phyloP scores from a whole-genome alignment of 1,140 invertebrate genomes.

The Drosophila tristis region DNA sequence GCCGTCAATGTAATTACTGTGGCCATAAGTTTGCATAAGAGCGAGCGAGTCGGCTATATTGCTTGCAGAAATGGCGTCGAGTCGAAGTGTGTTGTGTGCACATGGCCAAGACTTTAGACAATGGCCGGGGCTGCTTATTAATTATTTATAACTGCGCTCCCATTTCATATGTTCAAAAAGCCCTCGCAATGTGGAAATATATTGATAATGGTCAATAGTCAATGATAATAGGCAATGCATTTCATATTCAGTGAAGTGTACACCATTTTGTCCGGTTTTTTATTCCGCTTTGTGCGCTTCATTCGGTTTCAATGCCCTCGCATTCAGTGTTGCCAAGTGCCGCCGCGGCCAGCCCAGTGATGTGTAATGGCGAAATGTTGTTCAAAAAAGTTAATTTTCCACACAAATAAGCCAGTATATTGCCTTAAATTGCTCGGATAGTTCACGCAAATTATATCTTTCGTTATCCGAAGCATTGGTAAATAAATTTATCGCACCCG shows the following conservation, averaged over 20 bases:
- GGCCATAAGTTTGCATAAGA: conserved; percentile 67
- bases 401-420: conserved; percentile 2
- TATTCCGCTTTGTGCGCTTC: conserved; percentile 65
- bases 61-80: conserved; percentile 77
- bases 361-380: conserved; percentile 15
- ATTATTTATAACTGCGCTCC: conserved; percentile 23
- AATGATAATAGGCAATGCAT: conserved; percentile 10
- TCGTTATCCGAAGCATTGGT: conserved; percentile 7
- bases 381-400: conserved; percentile 4
- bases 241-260: conserved; percentile 35
- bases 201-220: conserved; percentile 2
- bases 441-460: background rate
- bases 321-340: conserved; percentile 62
- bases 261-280: conserved; percentile 81
- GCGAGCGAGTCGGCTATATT: conserved; percentile 65
- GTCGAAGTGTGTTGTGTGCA: conserved; percentile 76
- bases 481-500: conserved; percentile 6
- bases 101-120: conserved; percentile 60
- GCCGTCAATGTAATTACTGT: conserved; percentile 61
- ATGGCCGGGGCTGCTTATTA: conserved; percentile 25
- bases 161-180: background rate
- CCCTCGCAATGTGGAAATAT: background rate
- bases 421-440: background rate
- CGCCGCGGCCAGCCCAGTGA: conserved; percentile 37
- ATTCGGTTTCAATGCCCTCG: conserved; percentile 78